Evolutionary conservation across 1,140 invertebrate species (phyloP).

Genomic region (Drosophila suzukii): DNA sequence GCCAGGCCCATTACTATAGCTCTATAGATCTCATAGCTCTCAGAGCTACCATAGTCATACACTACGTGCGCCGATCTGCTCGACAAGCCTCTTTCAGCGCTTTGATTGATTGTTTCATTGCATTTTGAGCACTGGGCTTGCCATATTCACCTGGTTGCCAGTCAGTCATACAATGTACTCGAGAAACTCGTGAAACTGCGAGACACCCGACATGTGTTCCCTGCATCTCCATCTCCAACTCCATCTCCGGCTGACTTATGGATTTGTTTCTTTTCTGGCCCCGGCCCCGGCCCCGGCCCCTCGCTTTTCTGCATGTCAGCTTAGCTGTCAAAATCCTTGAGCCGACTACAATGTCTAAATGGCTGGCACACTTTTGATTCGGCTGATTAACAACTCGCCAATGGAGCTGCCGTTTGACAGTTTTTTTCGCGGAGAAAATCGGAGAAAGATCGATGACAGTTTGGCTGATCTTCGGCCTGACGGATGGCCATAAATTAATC

Average conservation of each 20-base stretch:
- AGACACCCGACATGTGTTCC: slow-evolving; percentile 62
- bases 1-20: slow-evolving; percentile 16
- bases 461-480: slow-evolving; percentile 40
- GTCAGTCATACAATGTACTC: slow-evolving; percentile 21
- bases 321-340: slow-evolving; percentile 80
- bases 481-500: slow-evolving; percentile 29
- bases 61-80: slow-evolving; percentile 7
- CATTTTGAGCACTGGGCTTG: slow-evolving; percentile 64
- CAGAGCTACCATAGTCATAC: background rate
- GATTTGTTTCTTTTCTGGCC: slow-evolving; percentile 11
- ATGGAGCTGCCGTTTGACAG: slow-evolving; percentile 50
- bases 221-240: slow-evolving; percentile 15
- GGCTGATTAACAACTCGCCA: slow-evolving; percentile 65
- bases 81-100: slow-evolving; percentile 73
- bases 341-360: slow-evolving; percentile 65
- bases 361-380: slow-evolving; percentile 48
- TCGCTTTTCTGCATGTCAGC: slow-evolving; percentile 66
- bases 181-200: slow-evolving; percentile 27
- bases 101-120: slow-evolving; percentile 82
- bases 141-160: slow-evolving; percentile 66
- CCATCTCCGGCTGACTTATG: slow-evolving; percentile 32
- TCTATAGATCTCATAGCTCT: slow-evolving; percentile 8
- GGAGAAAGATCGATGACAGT: slow-evolving; percentile 64
- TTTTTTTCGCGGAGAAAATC: slow-evolving; percentile 40
- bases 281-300: background rate